Base-by-base conservation (phyloP, 2,113 vertebrate genomes). In the Sander lucioperca region DNA sequence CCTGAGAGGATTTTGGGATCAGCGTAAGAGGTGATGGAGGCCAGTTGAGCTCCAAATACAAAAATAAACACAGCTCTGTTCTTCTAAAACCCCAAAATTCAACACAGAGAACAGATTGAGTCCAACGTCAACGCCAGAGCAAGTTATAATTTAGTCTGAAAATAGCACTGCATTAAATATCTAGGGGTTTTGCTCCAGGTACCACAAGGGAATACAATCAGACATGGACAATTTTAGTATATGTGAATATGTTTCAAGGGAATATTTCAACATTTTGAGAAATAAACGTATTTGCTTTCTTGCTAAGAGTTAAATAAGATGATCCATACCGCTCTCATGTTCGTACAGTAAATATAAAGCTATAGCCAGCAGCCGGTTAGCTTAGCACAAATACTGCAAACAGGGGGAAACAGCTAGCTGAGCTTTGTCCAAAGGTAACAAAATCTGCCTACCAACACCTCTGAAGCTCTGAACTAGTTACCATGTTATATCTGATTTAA, bases 1-100 rank as follows among this genome's bases (percentile, higher is more conserved):
- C 85, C 85, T 25, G 9, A 33, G 84, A 78, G 79, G 83, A 86
- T 89, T 88, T 87, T 30, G 14, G 68, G 71, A 83, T 74, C 71
- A 83, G 85, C 8, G 0, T 45, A 67, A 77, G 81, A 91, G 70
- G 59, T 82, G 84, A 89, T 59, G 79, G 58, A 83, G 66, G 74
- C 48, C 61, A 18, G 11, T 64, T 10, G 62, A 70, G 69, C 57
- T 47, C 64, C 48, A 23, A 74, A 76, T 8, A 59, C 39, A 78
- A 13, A 82, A 18, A 70, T 64, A n/a, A 25, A 47, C 19, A 69
- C 27, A 50, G 65, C 33, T 81, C 39, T 69, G 48, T 27, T 10
- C 21, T 13, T 16, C 56, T 57, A 13, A 82, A 66, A 45, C 1
- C 14, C 8, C 5, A 73, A 63, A 50, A 59, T 25, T 27, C 33